Conservation (phyloP, 2,797 vertebrate genomes). For the Sparidentex hasta region DNA sequence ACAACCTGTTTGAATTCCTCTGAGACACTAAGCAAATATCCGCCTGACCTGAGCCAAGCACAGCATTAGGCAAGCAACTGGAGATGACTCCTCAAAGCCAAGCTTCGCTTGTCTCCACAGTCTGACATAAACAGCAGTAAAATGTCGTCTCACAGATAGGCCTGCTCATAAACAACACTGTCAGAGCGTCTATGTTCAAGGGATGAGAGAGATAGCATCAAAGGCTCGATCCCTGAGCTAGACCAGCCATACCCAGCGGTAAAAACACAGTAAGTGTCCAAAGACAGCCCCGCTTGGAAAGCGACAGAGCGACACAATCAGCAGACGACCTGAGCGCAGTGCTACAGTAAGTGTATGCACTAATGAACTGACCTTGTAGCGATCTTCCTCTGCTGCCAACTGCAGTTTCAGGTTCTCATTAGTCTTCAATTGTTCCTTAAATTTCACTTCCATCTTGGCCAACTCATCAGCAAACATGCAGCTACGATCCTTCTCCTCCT, state of each 20-base stretch:
- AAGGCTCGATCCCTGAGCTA: conserved; percentile 70
- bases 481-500: conserved; percentile 96
- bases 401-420: conserved; percentile 92
- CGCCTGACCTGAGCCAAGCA: conserved; percentile 77
- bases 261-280: conserved; percentile 48
- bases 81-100: conserved; percentile 72
- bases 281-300: conserved; percentile 48
- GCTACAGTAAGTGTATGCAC: conserved; percentile 17
- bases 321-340: conserved; percentile 9
- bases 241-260: conserved; percentile 70
- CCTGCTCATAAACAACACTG: conserved; percentile 83
- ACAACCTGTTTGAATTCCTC: conserved; percentile 79
- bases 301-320: conserved; percentile 19
- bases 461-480: conserved; percentile 93
- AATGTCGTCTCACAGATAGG: conserved; percentile 77
- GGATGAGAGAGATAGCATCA: conserved; percentile 74
- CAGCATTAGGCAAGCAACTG: conserved; percentile 83
- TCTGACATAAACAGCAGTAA: conserved; percentile 87
- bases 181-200: conserved; percentile 73
- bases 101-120: conserved; percentile 73
- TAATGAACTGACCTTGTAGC: conserved; percentile 88
- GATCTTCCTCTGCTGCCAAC: conserved; percentile 91
- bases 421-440: conserved; percentile 95
- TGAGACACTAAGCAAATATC: conserved; percentile 78
- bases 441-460: conserved; percentile 94